These are phyloP conservation scores for western clawed frog (Xenopus tropicalis) DNA, from an alignment of 2,113 vertebrate species.

Conservation along the genomic window UCB_Xtro_10.0 CM004446.2:31585001-31585500, in stretches of 20 bases:
- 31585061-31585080: slow-evolving; percentile 35
- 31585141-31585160: slow-evolving; percentile 38
- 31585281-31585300: slow-evolving; percentile 13
- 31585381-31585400: slow-evolving; percentile 32
- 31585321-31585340: slow-evolving; percentile 14
- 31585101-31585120: slow-evolving; percentile 18
- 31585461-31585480: slow-evolving; percentile 47
- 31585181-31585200: slow-evolving; percentile 26
- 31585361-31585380: not conserved
- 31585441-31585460: slow-evolving; percentile 17
- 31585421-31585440: slow-evolving; percentile 18
- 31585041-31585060: slow-evolving; percentile 2
- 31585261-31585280: slow-evolving; percentile 38
- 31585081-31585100: slow-evolving; percentile 20
- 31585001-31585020: slow-evolving; percentile 32
- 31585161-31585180: slow-evolving; percentile 29
- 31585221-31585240: slow-evolving; percentile 40
- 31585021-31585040: not conserved
- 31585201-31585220: slow-evolving; percentile 15
- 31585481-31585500: slow-evolving; percentile 18
- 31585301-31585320: slow-evolving; percentile 45
- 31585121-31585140: not conserved
- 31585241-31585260: slow-evolving; percentile 11
- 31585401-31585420: slow-evolving; percentile 27
- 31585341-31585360: not conserved